phyloP scores from a whole-genome alignment of 2,797 vertebrate species.

The Oryzias sinensis region DNA sequence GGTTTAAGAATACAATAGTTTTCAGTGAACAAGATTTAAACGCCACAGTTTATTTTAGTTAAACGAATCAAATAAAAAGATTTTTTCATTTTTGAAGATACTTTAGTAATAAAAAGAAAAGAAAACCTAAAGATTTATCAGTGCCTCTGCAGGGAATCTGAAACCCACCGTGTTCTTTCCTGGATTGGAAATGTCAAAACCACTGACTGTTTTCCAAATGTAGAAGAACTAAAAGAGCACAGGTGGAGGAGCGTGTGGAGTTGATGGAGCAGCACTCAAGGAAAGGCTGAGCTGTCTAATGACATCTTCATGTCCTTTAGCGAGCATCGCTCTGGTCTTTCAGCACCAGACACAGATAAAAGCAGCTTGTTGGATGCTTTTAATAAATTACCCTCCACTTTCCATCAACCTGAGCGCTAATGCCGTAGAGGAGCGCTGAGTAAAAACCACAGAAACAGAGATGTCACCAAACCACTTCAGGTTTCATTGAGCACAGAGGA shows the following conservation, averaged over 20 bases:
- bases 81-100: too few species aligned
- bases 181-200: slow-evolving; percentile 50
- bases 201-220: slow-evolving; percentile 36
- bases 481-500: neutral
- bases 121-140: slow-evolving; percentile 13
- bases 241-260: slow-evolving; percentile 25
- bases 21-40: too few species aligned
- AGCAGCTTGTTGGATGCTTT: slow-evolving; percentile 54
- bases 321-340: slow-evolving; percentile 24
- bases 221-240: slow-evolving; percentile 49
- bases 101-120: slow-evolving; percentile 3
- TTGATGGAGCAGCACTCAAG: slow-evolving; percentile 45
- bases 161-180: slow-evolving; percentile 26
- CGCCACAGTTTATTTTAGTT: too few species aligned
- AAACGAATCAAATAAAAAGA: too few species aligned
- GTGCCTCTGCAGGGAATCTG: neutral
- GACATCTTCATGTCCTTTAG: slow-evolving; percentile 30
- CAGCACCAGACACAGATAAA: slow-evolving; percentile 17
- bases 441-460: too few species aligned
- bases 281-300: slow-evolving; percentile 44
- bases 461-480: too few species aligned
- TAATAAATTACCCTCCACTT: slow-evolving; percentile 56
- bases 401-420: slow-evolving; percentile 33
- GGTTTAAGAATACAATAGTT: too few species aligned
- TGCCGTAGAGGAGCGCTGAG: slow-evolving; percentile 37